Evolutionary conservation across 2,113 vertebrate genomes (phyloP), one percentile per base, ranked within the genome.

Genomic region (Agelaius phoeniceus): DNA sequence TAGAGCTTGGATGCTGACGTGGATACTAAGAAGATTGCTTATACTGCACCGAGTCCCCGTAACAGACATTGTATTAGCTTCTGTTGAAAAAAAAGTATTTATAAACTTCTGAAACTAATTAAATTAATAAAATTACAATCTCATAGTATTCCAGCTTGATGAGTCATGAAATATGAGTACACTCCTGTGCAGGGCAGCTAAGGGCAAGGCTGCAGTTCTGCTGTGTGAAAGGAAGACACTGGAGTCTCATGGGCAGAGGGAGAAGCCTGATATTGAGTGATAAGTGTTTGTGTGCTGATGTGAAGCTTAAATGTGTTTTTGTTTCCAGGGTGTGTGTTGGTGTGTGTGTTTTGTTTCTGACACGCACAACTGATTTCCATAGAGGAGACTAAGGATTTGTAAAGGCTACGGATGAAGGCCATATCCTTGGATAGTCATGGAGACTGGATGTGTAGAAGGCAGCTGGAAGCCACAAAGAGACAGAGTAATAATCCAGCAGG

Each of bases 311-410:
- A 76, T 24, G 28, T 6, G 15, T 43, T 58, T 61, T 68, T 63
- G 33, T 54, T 55, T 19, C 35, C 79, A 69, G 22, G 8, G 1
- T n/a, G 13, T 4, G 1, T 51, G 21, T 27, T 0, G 2, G 14
- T 14, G 26, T 43, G 18, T 11, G 4, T 24, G 10, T 19, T 27
- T 35, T 59, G 41, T 51, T 91, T 78, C 74, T 84, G 48, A 75
- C 35, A 76, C n/a, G 73, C 46, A 51, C 13, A 41, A 10, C 24
- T 44, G 33, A 67, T 72, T 87, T 68, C 1, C 1, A 33, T 31
- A 28, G 0, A 61, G 46, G 13, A n/a, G 15, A 77, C 27, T 17
- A 43, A 21, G 41, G 58, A 51, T 43, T 27, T 23, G 17, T 51
- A 51, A 51, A 51, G 49, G 7, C 41, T 33, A 5, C 0, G 1